These are phyloP conservation scores for Pygmarrhopalites habei DNA, from an alignment of 1,140 invertebrate species.

Conservation along the genomic window DNA sequence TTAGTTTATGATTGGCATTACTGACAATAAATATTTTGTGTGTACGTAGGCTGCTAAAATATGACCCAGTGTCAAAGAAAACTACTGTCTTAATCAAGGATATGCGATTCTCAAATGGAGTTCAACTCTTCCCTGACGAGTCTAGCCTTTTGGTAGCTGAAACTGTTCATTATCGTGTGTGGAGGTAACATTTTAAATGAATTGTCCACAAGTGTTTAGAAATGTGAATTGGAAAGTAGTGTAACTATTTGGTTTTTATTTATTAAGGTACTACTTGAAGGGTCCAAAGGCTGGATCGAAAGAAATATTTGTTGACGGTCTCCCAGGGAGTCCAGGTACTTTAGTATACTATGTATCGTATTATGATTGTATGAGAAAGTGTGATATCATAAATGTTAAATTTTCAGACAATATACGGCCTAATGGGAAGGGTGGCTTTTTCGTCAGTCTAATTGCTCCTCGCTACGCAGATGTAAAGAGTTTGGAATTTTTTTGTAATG, in stretches of 20 bases:
- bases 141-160: slow-evolving; percentile 66
- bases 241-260: neutral
- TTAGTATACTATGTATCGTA: too few species aligned
- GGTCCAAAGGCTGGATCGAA: slow-evolving; percentile 62
- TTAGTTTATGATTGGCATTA: too few species aligned
- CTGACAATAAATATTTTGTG: slow-evolving; percentile 41
- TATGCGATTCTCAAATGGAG: slow-evolving; percentile 71
- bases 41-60: slow-evolving; percentile 55
- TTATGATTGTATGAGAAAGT: too few species aligned
- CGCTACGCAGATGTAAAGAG: slow-evolving; percentile 36
- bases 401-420: slow-evolving; percentile 70
- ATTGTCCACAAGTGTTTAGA: too few species aligned
- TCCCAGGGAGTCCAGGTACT: slow-evolving; percentile 73
- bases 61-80: slow-evolving; percentile 55
- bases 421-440: slow-evolving; percentile 59
- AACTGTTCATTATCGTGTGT: slow-evolving; percentile 47
- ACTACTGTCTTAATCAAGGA: slow-evolving; percentile 61
- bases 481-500: slow-evolving; percentile 1
- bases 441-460: slow-evolving; percentile 53
- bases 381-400: too few species aligned
- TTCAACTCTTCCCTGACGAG: slow-evolving; percentile 65
- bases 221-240: too few species aligned
- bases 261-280: slow-evolving; percentile 60
- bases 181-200: slow-evolving; percentile 44
- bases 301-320: slow-evolving; percentile 66